Evolutionary conservation across 2,113 vertebrate species (phyloP).

Genomic region (Lates calcarifer): DNA sequence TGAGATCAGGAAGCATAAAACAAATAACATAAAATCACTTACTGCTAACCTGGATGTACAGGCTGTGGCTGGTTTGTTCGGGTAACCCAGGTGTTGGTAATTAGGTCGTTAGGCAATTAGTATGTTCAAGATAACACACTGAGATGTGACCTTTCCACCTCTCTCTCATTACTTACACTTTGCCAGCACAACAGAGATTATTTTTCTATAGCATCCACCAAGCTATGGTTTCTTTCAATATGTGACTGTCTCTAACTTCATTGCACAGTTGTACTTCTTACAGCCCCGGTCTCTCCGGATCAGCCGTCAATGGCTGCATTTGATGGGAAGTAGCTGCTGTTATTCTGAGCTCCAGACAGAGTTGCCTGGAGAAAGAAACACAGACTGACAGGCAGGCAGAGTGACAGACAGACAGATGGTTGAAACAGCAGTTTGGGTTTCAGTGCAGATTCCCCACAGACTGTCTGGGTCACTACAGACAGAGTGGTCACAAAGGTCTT

Average conservation of each 20-base stretch:
- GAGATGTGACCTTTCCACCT: neutral
- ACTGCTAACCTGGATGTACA: too few relatives aligned
- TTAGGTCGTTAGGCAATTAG: neutral
- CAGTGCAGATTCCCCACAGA: slow-evolving; percentile 32
- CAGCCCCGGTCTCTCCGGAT: neutral
- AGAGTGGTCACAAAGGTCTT: slow-evolving; percentile 10
- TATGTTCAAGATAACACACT: neutral
- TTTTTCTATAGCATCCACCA: neutral
- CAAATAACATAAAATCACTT: neutral
- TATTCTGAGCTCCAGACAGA: slow-evolving; percentile 28
- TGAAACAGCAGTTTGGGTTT: slow-evolving; percentile 30
- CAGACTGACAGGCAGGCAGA: neutral
- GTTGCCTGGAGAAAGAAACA: slow-evolving; percentile 10
- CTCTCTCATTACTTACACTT: neutral
- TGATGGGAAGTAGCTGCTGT: slow-evolving; percentile 14
- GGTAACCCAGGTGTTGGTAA: neutral
- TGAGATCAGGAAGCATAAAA: neutral
- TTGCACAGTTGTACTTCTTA: neutral
- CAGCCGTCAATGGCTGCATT: neutral
- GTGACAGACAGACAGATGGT: slow-evolving; percentile 15
- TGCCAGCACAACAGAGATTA: neutral
- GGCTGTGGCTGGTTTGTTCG: neutral
- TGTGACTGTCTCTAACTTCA: neutral
- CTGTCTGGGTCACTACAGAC: slow-evolving; percentile 27
- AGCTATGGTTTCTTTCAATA: neutral